Percentiles rank a stretch among this genome's conserved stretches.
Evolutionary conservation across 1,140 invertebrate genomes (phyloP).

Genomic region (Condylostylus longicornis): DNA sequence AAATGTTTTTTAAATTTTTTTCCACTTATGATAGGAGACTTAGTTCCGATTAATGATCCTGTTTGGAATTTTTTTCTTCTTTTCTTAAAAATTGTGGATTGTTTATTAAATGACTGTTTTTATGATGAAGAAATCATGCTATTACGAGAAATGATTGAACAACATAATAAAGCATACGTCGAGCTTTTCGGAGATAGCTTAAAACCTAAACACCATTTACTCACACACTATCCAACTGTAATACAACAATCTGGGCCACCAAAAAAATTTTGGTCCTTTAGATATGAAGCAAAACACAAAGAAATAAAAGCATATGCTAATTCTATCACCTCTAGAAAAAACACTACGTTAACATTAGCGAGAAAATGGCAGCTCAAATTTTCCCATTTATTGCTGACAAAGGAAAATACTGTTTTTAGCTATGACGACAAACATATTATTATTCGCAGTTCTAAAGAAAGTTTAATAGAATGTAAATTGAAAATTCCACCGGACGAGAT

Average conservation of each 20-base stretch:
- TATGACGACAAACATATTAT: too few species aligned
- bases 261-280: conserved; percentile 1
- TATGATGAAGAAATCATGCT: neutral
- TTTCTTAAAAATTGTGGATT: conserved; percentile 1
- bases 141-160: neutral
- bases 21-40: conserved; percentile 19
- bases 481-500: too few species aligned
- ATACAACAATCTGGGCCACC: conserved; percentile 15
- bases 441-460: too few species aligned
- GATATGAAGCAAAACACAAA: conserved; percentile 9
- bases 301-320: conserved; percentile 10
- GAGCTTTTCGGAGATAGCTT: conserved; percentile 5
- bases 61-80: conserved; percentile 9
- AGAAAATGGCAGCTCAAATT: too few species aligned
- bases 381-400: too few species aligned
- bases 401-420: too few species aligned
- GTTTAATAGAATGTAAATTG: too few species aligned
- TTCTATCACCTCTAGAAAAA: conserved; percentile 9
- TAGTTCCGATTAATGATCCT: conserved; percentile 13
- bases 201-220: conserved; percentile 18
- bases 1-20: conserved; percentile 17
- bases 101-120: neutral
- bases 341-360: conserved; percentile 6
- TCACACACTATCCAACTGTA: conserved; percentile 16
- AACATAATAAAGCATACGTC: neutral